A percentile compares a stretch with the other conserved stretches of the same genome.
These are phyloP conservation scores for Epizoanthus fatuus DNA, from an alignment of 92 coral and sea anemone genomes.

Conservation along the genomic window DNA sequence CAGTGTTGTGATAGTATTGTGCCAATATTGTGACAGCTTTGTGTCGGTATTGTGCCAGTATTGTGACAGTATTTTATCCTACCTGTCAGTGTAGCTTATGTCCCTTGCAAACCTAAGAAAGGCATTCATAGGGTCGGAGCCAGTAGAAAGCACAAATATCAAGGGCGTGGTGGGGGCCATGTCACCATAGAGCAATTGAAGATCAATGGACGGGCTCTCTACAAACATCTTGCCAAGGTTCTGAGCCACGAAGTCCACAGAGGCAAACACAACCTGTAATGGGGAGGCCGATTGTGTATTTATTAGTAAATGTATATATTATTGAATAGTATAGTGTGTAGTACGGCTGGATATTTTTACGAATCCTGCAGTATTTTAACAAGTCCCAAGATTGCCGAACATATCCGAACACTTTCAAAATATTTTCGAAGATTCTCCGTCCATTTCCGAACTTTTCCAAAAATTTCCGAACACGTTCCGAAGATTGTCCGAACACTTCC, in stretches of 20 bases:
- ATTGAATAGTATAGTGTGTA: no score
- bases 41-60: neutral
- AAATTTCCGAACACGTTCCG: no score
- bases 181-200: constrained; percentile 88
- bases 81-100: constrained; percentile 98
- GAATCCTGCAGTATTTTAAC: no score
- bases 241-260: constrained; percentile 92
- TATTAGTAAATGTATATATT: no score
- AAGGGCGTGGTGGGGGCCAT: constrained; percentile 91
- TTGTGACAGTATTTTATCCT: neutral
- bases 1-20: constrained; percentile 51
- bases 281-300: no score
- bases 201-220: constrained; percentile 96
- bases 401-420: no score
- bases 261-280: constrained; percentile 93
- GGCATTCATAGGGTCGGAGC: constrained; percentile 99
- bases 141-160: constrained; percentile 95
- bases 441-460: no score
- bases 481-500: no score
- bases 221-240: constrained; percentile 97
- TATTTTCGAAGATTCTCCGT: no score
- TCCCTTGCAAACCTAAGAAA: constrained; percentile 97
- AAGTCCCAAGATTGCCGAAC: no score
- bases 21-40: neutral
- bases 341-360: no score